phyloP scores from a whole-genome alignment of 2,797 vertebrate species.

The Trachops cirrhosus region DNA sequence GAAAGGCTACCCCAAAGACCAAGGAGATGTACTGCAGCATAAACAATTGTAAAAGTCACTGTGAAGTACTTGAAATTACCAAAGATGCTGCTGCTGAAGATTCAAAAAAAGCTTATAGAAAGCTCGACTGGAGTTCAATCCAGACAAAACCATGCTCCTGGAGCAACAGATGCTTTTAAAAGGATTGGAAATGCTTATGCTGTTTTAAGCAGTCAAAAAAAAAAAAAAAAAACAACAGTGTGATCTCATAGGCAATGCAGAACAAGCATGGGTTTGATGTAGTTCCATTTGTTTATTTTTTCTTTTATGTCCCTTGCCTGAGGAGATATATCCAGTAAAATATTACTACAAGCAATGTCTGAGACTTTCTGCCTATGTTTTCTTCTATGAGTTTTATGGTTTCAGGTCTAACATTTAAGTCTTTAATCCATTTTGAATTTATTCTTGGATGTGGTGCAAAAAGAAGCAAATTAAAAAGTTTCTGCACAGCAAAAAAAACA shows the following conservation, averaged over 20 bases:
- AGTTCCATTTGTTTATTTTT: too few species aligned
- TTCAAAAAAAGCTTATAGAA: conserved; percentile 95
- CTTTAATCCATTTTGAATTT: too few species aligned
- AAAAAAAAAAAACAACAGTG: background rate
- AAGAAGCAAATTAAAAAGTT: too few species aligned
- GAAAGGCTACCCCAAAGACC: background rate
- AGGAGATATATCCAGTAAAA: too few species aligned
- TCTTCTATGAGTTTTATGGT: too few species aligned
- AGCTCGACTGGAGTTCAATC: conserved; percentile 95
- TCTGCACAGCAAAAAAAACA: too few species aligned
- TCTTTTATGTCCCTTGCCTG: too few species aligned
- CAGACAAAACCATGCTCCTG: conserved; percentile 96
- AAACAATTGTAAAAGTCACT: conserved; percentile 97
- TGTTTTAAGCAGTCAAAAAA: background rate
- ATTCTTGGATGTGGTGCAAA: too few species aligned
- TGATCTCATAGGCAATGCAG: background rate
- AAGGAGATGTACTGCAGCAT: conserved; percentile 83
- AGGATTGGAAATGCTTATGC: conserved; percentile 55
- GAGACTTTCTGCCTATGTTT: too few species aligned
- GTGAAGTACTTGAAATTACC: conserved; percentile 92
- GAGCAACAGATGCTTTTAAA: conserved; percentile 98
- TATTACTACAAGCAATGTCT: too few species aligned
- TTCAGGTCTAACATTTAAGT: too few species aligned
- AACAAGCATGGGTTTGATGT: background rate
- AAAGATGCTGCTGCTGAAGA: conserved; percentile 95